These are phyloP conservation scores for Thermophis baileyi DNA, from an alignment of 2,113 vertebrate genomes.

Conservation along the genomic window DNA sequence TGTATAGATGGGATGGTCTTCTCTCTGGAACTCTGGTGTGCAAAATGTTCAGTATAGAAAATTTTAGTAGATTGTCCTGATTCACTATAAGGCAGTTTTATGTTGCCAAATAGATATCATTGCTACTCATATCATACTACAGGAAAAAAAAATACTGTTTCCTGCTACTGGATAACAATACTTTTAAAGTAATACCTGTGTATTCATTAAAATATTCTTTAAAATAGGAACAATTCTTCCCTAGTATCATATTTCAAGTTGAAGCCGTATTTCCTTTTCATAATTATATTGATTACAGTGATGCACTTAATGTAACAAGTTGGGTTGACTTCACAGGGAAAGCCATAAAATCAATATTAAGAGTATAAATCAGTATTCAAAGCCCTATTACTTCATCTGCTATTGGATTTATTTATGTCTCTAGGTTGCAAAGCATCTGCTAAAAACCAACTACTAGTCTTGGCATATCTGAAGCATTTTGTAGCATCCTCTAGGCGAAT, in stretches of 20 bases:
- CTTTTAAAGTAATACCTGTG: not conserved
- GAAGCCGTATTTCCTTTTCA: not conserved
- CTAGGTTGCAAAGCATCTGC: not conserved
- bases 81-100: not conserved
- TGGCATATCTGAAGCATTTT: not conserved
- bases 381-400: not conserved
- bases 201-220: not conserved
- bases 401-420: not conserved
- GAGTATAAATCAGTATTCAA: not conserved
- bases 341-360: constrained; percentile 25
- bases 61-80: not conserved
- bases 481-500: not conserved
- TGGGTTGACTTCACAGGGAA: constrained; percentile 9
- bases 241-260: not conserved
- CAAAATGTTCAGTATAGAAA: not conserved
- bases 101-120: not conserved
- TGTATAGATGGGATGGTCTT: not conserved
- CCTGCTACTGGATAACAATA: not conserved
- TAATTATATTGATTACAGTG: not conserved
- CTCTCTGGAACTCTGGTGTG: not conserved
- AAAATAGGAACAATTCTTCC: constrained; percentile 11
- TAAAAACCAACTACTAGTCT: not conserved
- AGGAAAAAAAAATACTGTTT: not conserved
- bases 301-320: not conserved
- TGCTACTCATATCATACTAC: not conserved